Evolutionary conservation across 2,113 vertebrate species (phyloP).

Genomic region (Hippopotamus amphibius): DNA sequence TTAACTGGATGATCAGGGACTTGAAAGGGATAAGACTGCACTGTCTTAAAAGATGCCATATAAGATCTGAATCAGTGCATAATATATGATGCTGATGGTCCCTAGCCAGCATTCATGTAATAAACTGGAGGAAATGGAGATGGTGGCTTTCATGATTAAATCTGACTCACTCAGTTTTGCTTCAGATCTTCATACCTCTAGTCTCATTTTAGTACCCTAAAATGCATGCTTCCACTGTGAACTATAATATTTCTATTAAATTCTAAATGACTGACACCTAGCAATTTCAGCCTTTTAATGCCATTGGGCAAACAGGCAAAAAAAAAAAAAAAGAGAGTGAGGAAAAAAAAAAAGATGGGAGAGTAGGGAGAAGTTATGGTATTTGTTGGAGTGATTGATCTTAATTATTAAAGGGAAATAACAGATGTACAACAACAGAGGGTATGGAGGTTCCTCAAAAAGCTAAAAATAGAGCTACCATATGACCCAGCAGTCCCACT

Average conservation of each 20-base stretch:
- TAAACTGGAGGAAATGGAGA: not conserved
- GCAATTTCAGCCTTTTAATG: constrained; percentile 7
- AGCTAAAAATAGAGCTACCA: no score
- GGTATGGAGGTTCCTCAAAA: no score
- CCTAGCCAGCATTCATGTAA: not conserved
- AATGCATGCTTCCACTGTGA: not conserved
- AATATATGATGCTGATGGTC: not conserved
- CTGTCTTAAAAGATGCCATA: not conserved
- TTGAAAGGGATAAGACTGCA: not conserved
- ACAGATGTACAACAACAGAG: no score
- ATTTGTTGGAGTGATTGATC: not conserved
- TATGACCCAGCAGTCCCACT: no score
- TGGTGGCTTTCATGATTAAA: not conserved
- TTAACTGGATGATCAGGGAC: constrained; percentile 8
- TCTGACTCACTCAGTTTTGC: constrained; percentile 19
- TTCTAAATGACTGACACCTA: not conserved
- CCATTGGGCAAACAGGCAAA: not conserved
- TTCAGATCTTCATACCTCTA: constrained; percentile 3
- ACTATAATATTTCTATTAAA: constrained; percentile 23
- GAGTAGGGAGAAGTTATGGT: not conserved
- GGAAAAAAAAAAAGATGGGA: not conserved
- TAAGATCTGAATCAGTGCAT: not conserved
- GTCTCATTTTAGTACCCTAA: constrained; percentile 23
- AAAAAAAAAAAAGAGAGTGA: not conserved
- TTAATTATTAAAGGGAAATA: constrained; percentile 21